These are phyloP conservation scores for Dascillus cervinus DNA, from an alignment of 2,888 invertebrate species.

Conservation along the genomic window DNA sequence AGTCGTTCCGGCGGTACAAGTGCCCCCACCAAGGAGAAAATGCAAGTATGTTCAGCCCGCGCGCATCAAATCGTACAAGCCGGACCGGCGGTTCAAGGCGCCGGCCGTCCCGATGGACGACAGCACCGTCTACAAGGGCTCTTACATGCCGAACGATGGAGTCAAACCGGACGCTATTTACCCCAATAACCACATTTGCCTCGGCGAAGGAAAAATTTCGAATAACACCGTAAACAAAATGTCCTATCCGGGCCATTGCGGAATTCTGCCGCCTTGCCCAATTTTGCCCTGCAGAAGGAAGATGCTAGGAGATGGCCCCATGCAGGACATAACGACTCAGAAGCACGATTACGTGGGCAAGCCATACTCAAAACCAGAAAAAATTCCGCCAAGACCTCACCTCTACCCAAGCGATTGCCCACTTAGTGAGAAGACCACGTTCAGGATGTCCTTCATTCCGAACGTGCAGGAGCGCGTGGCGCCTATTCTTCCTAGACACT, in stretches of 20 bases:
- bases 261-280: constrained; percentile 51
- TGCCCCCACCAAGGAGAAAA: constrained; percentile 14
- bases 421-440: constrained; percentile 47
- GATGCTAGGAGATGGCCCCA: constrained; percentile 56
- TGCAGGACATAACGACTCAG: constrained; percentile 65
- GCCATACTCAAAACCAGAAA: constrained; percentile 45
- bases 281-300: constrained; percentile 57
- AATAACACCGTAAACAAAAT: constrained; percentile 51
- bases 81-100: constrained; percentile 48
- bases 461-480: constrained; percentile 37
- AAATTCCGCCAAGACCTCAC: constrained; percentile 34
- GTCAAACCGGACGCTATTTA: constrained; percentile 31
- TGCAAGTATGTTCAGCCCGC: background rate
- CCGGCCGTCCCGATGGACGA: constrained; percentile 52
- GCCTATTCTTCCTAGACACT: constrained; percentile 29
- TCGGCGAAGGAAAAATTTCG: constrained; percentile 42
- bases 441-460: constrained; percentile 49
- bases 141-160: constrained; percentile 49
- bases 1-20: constrained; percentile 18
- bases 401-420: constrained; percentile 38
- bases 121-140: constrained; percentile 58
- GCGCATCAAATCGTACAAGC: constrained; percentile 31
- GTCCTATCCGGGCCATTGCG: constrained; percentile 48
- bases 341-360: constrained; percentile 66
- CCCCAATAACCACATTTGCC: constrained; percentile 39